Evolutionary conservation across 2,797 vertebrate genomes (phyloP).

Genomic region (Pantherophis alleghaniensis): DNA sequence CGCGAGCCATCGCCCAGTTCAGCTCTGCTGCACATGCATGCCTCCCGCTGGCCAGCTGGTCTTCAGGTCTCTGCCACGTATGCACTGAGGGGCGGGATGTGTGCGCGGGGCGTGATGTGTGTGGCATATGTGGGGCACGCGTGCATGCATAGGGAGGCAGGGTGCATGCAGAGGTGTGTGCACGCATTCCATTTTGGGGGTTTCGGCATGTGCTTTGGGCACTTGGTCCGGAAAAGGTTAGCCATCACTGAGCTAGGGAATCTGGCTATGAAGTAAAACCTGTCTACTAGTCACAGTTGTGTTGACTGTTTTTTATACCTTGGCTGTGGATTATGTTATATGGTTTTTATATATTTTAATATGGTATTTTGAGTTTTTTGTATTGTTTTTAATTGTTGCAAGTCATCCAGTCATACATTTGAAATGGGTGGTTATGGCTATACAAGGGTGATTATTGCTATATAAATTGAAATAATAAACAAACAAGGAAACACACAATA

Average conservation of each 20-base stretch:
- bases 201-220: no score
- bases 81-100: no score
- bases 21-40: no score
- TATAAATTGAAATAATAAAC: not conserved
- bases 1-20: no score
- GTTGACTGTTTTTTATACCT: not conserved
- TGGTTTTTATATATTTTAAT: not conserved
- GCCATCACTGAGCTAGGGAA: not conserved
- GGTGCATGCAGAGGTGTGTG: no score
- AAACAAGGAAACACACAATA: not conserved
- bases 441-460: not conserved
- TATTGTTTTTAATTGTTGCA: not conserved
- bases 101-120: accelerated
- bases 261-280: not conserved
- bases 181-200: no score
- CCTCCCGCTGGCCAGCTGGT: no score
- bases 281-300: not conserved
- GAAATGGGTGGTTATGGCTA: not conserved
- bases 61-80: no score
- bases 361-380: not conserved
- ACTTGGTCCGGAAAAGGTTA: no score
- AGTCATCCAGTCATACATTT: not conserved
- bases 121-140: no score
- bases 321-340: not conserved
- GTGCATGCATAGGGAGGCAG: no score